Conservation (phyloP, 2,797 vertebrate genomes). For the Pitangus sulphuratus region DNA sequence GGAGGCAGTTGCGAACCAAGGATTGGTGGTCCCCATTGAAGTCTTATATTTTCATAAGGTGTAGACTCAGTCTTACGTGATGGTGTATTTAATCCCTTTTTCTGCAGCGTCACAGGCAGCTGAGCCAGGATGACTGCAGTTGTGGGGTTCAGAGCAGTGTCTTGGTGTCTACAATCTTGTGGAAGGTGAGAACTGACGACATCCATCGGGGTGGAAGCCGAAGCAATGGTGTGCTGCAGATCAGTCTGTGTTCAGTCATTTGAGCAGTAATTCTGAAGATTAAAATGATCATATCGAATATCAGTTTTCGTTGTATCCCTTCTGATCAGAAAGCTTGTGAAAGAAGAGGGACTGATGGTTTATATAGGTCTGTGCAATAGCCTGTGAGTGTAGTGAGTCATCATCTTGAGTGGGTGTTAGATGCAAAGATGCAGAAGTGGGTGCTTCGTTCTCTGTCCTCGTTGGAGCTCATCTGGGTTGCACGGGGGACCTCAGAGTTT, state of each 20-base stretch:
- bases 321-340: not conserved
- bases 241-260: not conserved
- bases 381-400: too few species aligned
- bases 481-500: fast-evolving
- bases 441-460: not conserved
- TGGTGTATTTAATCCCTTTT: not conserved
- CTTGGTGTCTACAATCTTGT: not conserved
- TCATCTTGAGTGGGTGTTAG: not conserved
- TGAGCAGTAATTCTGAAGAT: not conserved
- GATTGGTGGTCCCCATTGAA: fast-evolving
- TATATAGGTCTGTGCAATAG: not conserved
- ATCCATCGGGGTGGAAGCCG: not conserved
- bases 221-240: not conserved
- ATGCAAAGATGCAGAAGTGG: not conserved
- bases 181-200: not conserved
- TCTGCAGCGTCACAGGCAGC: not conserved
- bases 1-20: not conserved
- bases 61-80: not conserved
- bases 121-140: not conserved
- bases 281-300: not conserved
- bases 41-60: not conserved
- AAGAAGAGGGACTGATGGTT: not conserved
- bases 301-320: not conserved
- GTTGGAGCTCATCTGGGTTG: not conserved
- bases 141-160: not conserved